Evolutionary conservation across 2,888 invertebrate genomes (phyloP), one percentile per base, ranked within the genome.

Genomic region (Ctenicera cuprea): DNA sequence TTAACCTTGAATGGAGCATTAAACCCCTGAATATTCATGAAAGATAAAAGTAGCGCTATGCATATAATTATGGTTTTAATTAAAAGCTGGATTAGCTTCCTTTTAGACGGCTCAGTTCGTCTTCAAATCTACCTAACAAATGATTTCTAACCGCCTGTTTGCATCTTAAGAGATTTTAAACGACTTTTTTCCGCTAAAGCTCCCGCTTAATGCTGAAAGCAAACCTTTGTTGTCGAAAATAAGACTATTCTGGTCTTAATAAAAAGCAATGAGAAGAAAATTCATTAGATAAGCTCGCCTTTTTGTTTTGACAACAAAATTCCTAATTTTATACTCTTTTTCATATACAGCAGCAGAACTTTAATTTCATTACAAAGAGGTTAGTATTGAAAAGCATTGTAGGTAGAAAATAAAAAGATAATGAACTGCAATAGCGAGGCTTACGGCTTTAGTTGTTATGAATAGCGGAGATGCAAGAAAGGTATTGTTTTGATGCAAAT

Each of bases 21-120:
- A 71, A 71, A 71, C 43, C 66, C 11, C 41, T 74, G 74, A 74
- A 74, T 74, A 74, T 74, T 74, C 74, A 74, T 74, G 71, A 63
- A 69, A 62, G 74, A 62, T 71, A 71, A 71, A 74, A 74, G 74
- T 74, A 71, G 66, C 63, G 61, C 41, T 45, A 67, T 74, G 74
- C 74, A 74, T 74, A 74, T 67, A 71, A 71, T 71, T 70, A 71
- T 71, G 71, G 74, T 66, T 71, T 74, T 74, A 74, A 74, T 74
- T 74, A 74, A 74, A 74, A 74, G 74, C 71, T 20, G 59, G 74
- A 71, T 74, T 74, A 74, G 67, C 67, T 71, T 74, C 68, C 73
- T 63, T 64, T 68, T 59, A 59, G 52, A 72, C 43, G 67, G 48
- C 50, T 62, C 52, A 38, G 50, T 65, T 61, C 45, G 54, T 64